These are phyloP conservation scores for Montifringilla adamsi DNA, from an alignment of 2,113 vertebrate genomes.

Conservation along the genomic window DNA sequence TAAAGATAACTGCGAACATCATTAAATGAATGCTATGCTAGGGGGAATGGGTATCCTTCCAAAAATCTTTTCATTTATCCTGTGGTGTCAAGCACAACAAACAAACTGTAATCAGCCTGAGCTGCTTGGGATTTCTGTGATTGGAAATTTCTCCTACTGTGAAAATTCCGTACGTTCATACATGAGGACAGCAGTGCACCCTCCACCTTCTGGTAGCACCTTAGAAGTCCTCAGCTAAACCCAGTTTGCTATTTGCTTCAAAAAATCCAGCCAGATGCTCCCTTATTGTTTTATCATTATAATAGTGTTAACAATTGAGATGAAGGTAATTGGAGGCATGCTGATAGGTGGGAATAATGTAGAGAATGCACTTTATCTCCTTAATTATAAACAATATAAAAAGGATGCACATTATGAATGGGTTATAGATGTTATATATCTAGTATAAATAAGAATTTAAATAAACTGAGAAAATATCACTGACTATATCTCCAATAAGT, in stretches of 20 bases:
- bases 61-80: conserved; percentile 50
- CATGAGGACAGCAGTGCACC: neutral
- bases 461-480: neutral
- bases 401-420: neutral
- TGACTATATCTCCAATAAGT: neutral
- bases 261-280: neutral
- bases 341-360: neutral
- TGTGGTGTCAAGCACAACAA: conserved; percentile 27
- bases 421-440: neutral
- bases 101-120: conserved; percentile 23
- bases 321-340: neutral
- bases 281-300: neutral
- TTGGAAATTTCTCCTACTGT: neutral
- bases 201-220: neutral
- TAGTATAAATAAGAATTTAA: neutral
- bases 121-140: conserved; percentile 27
- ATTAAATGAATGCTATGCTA: conserved; percentile 25
- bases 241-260: neutral
- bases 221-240: neutral
- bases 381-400: neutral
- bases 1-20: conserved; percentile 47
- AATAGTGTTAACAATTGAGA: neutral
- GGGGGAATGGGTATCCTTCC: conserved; percentile 29
- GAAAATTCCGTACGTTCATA: neutral
- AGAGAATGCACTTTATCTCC: neutral